A percentile compares a stretch with the other conserved stretches of the same genome.
Evolutionary conservation across 2,888 invertebrate genomes (phyloP).

Genomic region (Dorcus parallelipipedus): DNA sequence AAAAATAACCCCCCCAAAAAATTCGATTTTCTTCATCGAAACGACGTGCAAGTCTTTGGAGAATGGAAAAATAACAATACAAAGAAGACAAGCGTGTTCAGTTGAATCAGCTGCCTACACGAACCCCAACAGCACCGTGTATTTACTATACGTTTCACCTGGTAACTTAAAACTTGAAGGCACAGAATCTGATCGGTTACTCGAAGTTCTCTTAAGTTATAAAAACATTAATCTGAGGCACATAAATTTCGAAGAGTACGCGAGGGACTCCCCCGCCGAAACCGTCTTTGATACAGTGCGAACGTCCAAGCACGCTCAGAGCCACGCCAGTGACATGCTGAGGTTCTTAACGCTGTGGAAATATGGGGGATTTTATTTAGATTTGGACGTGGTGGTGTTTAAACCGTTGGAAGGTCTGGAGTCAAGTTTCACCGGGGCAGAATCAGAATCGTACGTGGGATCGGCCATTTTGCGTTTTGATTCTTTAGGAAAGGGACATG

Average conservation of each 20-base stretch:
- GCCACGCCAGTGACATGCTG: slow-evolving; percentile 64
- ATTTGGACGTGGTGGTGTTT: slow-evolving; percentile 69
- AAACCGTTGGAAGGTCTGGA: slow-evolving; percentile 55
- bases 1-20: slow-evolving; percentile 35
- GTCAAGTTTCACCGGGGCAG: slow-evolving; percentile 61
- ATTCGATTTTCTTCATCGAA: slow-evolving; percentile 66
- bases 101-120: slow-evolving; percentile 64
- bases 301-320: slow-evolving; percentile 54
- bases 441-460: slow-evolving; percentile 58
- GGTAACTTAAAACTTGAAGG: slow-evolving; percentile 29
- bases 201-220: slow-evolving; percentile 47
- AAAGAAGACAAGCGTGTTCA: slow-evolving; percentile 62
- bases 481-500: slow-evolving; percentile 53
- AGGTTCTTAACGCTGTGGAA: slow-evolving; percentile 68
- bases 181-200: slow-evolving; percentile 36
- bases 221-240: slow-evolving; percentile 54
- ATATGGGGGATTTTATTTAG: slow-evolving; percentile 74
- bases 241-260: slow-evolving; percentile 53
- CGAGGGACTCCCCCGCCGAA: slow-evolving; percentile 57
- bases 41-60: slow-evolving; percentile 56
- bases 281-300: slow-evolving; percentile 53
- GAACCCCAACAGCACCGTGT: slow-evolving; percentile 57
- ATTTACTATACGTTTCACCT: slow-evolving; percentile 55
- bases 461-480: slow-evolving; percentile 67
- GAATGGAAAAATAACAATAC: slow-evolving; percentile 48